These are phyloP conservation scores for Chymomyza caudatula DNA, from an alignment of 2,888 invertebrate genomes.

Conservation along the genomic window DNA sequence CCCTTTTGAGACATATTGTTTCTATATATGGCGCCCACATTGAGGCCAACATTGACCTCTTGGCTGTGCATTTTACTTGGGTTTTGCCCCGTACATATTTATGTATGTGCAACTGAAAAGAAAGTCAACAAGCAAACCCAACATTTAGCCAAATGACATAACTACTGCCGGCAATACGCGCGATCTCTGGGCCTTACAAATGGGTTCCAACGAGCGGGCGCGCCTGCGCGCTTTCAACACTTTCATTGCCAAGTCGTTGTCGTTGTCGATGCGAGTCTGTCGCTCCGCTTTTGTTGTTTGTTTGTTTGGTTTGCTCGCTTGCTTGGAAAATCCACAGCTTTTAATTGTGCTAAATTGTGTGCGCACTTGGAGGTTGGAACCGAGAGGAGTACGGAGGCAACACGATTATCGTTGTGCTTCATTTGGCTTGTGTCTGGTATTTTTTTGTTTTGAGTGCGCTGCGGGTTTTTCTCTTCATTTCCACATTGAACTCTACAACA, in stretches of 20 bases:
- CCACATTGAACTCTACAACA: conserved; percentile 23
- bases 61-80: conserved; percentile 1
- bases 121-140: conserved; percentile 54
- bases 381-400: background rate
- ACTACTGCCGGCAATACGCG: conserved; percentile 31
- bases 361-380: background rate
- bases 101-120: conserved; percentile 40
- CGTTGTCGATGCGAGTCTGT: conserved; percentile 1
- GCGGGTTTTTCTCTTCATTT: conserved; percentile 9
- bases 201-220: background rate
- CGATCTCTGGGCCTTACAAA: background rate
- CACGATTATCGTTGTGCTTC: conserved; percentile 27
- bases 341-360: conserved; percentile 60
- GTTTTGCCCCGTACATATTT: conserved; percentile 1
- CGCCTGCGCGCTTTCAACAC: conserved; percentile 37
- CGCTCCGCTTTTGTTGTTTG: conserved; percentile 6
- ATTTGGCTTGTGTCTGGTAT: conserved; percentile 40
- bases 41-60: conserved; percentile 24
- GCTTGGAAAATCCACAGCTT: conserved; percentile 54
- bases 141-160: conserved; percentile 47
- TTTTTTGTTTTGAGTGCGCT: conserved; percentile 16
- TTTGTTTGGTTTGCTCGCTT: conserved; percentile 8
- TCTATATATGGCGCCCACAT: background rate
- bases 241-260: conserved; percentile 54
- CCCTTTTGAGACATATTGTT: background rate